A percentile compares a stretch with the other conserved stretches of the same genome.
Evolutionary conservation across 2,888 invertebrate genomes (phyloP).

Genomic region (Synergus gifuensis): DNA sequence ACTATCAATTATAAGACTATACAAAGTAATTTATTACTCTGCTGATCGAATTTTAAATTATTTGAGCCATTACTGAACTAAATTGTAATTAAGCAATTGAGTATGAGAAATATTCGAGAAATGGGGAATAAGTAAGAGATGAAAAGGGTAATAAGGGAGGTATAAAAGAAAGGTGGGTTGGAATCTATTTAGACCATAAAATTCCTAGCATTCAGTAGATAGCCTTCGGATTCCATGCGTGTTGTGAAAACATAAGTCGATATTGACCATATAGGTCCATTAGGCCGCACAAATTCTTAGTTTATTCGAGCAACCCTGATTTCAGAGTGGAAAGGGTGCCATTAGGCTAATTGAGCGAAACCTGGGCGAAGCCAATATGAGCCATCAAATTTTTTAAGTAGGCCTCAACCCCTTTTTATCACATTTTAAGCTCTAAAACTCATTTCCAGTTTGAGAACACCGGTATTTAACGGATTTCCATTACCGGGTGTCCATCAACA

Average conservation of each 20-base stretch:
- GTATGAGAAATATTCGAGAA: not conserved
- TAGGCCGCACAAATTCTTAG: slow-evolving; percentile 12
- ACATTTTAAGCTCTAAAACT: slow-evolving; percentile 6
- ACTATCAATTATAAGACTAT: slow-evolving; percentile 7
- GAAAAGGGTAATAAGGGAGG: not conserved
- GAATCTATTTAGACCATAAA: slow-evolving; percentile 50
- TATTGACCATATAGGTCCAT: slow-evolving; percentile 22
- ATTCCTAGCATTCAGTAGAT: slow-evolving; percentile 59
- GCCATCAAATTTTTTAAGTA: slow-evolving; percentile 26
- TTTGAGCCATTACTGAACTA: not conserved
- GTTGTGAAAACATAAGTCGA: slow-evolving; percentile 43
- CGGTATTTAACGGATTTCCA: not conserved
- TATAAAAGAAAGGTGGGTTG: not conserved
- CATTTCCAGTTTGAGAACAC: slow-evolving; percentile 7
- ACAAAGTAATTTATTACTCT: slow-evolving; percentile 13
- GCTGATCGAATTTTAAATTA: not conserved
- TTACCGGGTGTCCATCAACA: not conserved
- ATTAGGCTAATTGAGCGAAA: slow-evolving; percentile 40
- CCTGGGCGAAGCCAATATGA: slow-evolving; percentile 36
- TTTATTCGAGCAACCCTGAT: slow-evolving; percentile 14
- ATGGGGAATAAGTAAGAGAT: not conserved
- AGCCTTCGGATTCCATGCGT: slow-evolving; percentile 55
- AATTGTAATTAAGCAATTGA: not conserved
- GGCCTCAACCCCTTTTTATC: slow-evolving; percentile 9
- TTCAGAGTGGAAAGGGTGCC: slow-evolving; percentile 13